These are phyloP conservation scores for Syngnathus typhle DNA, from an alignment of 2,113 vertebrate genomes.

Conservation along the genomic window DNA sequence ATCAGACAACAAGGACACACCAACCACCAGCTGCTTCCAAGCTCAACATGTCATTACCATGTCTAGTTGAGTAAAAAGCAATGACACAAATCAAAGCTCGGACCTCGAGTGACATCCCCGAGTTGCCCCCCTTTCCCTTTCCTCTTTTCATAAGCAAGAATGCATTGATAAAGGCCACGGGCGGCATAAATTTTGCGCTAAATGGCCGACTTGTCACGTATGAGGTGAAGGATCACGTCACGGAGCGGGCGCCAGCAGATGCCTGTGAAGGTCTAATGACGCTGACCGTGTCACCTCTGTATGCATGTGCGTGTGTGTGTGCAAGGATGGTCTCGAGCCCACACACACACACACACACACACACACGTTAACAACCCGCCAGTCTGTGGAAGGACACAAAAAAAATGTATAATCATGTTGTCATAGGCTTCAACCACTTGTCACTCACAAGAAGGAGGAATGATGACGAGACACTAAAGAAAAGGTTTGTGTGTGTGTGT, in stretches of 20 bases:
- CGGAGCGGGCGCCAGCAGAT: conserved; percentile 59
- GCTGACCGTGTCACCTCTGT: conserved; percentile 61
- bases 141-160: conserved; percentile 30
- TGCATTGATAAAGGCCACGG: conserved; percentile 71
- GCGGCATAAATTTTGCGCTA: conserved; percentile 68
- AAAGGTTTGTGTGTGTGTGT: neutral
- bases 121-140: conserved; percentile 57
- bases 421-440: conserved; percentile 12
- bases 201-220: conserved; percentile 64
- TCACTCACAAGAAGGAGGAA: conserved; percentile 24
- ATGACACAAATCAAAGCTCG: conserved; percentile 63
- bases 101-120: conserved; percentile 77
- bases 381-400: conserved; percentile 28
- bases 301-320: conserved; percentile 10
- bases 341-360: conserved; percentile 14
- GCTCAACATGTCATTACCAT: conserved; percentile 48
- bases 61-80: conserved; percentile 57
- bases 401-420: conserved; percentile 4
- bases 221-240: conserved; percentile 67
- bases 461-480: conserved; percentile 12
- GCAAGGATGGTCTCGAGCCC: conserved; percentile 29
- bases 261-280: conserved; percentile 68
- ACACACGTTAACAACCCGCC: conserved; percentile 6
- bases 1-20: neutral
- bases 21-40: conserved; percentile 45